Evolutionary conservation across 2,113 vertebrate species (phyloP).

Genomic region (Heptranchias perlo): DNA sequence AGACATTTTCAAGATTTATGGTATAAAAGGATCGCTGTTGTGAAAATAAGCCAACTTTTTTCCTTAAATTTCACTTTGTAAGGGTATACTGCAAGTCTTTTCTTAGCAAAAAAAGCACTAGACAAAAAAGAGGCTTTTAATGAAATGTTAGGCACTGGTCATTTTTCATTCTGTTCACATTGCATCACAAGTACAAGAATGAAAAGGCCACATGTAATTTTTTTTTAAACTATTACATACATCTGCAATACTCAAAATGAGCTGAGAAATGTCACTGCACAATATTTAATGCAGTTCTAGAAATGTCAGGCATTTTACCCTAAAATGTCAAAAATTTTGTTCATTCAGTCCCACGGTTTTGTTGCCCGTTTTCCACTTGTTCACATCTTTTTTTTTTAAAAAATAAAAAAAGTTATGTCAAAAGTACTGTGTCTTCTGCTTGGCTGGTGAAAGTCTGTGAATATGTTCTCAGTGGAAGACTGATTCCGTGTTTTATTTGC

Average conservation of each 20-base stretch:
- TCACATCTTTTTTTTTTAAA: constrained; percentile 45
- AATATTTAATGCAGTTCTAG: constrained; percentile 35
- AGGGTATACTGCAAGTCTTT: constrained; percentile 38
- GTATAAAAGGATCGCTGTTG: constrained; percentile 36
- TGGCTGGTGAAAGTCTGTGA: constrained; percentile 37
- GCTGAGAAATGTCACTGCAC: constrained; percentile 36
- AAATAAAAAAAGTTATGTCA: constrained; percentile 46
- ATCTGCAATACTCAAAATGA: constrained; percentile 37
- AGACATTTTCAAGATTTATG: constrained; percentile 38
- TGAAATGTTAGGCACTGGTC: constrained; percentile 72
- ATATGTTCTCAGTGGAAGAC: constrained; percentile 37
- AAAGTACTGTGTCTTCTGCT: constrained; percentile 20
- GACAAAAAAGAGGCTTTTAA: constrained; percentile 55
- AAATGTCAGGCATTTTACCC: constrained; percentile 37
- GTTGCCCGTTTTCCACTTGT: constrained; percentile 36
- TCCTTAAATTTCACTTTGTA: constrained; percentile 38
- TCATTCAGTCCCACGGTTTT: constrained; percentile 29
- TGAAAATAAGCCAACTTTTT: constrained; percentile 39
- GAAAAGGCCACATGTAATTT: constrained; percentile 74
- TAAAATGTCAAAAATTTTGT: constrained; percentile 37
- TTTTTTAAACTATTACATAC: constrained; percentile 40
- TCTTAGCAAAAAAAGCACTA: constrained; percentile 39
- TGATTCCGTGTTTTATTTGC: constrained; percentile 18
- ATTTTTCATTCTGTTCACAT: constrained; percentile 64
- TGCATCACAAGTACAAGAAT: constrained; percentile 70